Evolutionary conservation across 1,140 invertebrate species (phyloP).

Genomic region (Drosophila kurseongensis): DNA sequence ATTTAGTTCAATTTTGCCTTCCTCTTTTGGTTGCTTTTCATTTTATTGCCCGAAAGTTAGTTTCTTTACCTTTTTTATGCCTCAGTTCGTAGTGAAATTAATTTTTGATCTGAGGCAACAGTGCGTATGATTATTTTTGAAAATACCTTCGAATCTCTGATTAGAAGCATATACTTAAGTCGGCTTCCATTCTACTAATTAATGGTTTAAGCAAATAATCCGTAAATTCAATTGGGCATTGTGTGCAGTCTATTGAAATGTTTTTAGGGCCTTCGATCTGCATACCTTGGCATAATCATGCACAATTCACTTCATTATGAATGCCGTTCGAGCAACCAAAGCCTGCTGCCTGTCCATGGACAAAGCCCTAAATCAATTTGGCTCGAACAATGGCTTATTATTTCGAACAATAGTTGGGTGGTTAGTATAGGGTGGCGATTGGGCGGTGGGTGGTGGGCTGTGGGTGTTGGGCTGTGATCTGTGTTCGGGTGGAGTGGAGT

Average conservation of each 20-base stretch:
- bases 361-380: conserved; percentile 68
- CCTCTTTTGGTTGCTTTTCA: neutral
- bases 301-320: conserved; percentile 45
- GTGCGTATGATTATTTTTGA: conserved; percentile 30
- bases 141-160: neutral
- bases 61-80: no score
- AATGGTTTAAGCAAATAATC: conserved; percentile 34
- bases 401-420: conserved; percentile 59
- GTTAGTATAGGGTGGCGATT: conserved; percentile 4
- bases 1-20: neutral
- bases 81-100: neutral
- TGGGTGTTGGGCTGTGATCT: conserved; percentile 6
- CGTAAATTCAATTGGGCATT: conserved; percentile 36
- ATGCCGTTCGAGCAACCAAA: conserved; percentile 17
- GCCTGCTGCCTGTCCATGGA: conserved; percentile 40
- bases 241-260: conserved; percentile 23
- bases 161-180: neutral
- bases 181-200: neutral
- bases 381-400: conserved; percentile 63
- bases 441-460: conserved; percentile 19
- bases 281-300: conserved; percentile 46
- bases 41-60: neutral
- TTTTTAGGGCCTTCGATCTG: conserved; percentile 16
- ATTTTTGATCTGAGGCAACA: conserved; percentile 18
- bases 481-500: conserved; percentile 18